Base-by-base conservation (phyloP, 2,888 invertebrate species). In the Cecidostiba fungosa region DNA sequence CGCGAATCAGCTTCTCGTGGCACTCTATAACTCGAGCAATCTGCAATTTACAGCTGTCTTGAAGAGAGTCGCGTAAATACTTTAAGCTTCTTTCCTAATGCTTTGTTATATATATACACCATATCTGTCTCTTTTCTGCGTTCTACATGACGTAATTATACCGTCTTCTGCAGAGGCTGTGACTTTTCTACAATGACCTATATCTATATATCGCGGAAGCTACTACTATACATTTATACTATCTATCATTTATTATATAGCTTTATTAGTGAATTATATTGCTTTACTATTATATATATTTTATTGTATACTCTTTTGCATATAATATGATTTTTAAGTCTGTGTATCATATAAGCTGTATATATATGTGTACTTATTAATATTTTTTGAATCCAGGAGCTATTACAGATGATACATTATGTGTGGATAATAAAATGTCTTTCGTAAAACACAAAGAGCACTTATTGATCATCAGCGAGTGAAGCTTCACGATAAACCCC, bases 121-220 rank as follows among this genome's bases (percentile, higher is more conserved):
- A n/a, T n/a, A 10, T 43, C 10, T 26, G 26, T 14, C 23, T 26
- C 62, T 62, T 62, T 19, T 8, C 19, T 59, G n/a, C 62, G 4
- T 62, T 62, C 3, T 26, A 26, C 62, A 0, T 14, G 5, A 59
- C 50, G 54, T n/a, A n/a, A n/a, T n/a, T n/a, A n/a, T n/a, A n/a
- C n/a, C 6, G n/a, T n/a, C 54, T 59, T 59, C 23, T 66, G 66
- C 66, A 26, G 26, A 66, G 66, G 66, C 66, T 66, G 29, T 66
- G 29, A 26, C 12, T 29, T 66, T 26, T 66, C 23, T 26, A 66
- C 12, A 29, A 66, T n/a, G 2, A 29, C 4, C 5, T 26, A 66
- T 29, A 59, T n/a, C n/a, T n/a, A n/a, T n/a, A 14, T 26, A 62
- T 1, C 39, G 39, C 39, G 5, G 8, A 39, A 39, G 39, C 39